Conservation (phyloP, 2,113 vertebrate species). For the Centropus unirufus region DNA sequence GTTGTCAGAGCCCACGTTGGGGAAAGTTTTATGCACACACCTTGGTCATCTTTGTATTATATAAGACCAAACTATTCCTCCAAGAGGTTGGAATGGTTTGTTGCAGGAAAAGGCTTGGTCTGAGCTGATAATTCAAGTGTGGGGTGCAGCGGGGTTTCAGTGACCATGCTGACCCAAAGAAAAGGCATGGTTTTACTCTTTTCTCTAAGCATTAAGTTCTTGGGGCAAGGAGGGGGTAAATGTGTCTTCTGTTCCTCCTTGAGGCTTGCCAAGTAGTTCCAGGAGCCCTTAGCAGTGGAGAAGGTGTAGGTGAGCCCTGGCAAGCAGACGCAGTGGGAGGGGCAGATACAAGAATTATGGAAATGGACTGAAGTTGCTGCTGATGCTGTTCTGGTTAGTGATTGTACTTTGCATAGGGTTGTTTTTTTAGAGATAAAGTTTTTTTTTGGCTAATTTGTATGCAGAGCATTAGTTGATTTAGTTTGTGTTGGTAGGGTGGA, state of each 20-base stretch:
- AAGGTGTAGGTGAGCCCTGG: neutral
- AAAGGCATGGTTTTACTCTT: neutral
- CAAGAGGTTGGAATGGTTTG: neutral
- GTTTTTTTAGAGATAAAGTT: neutral
- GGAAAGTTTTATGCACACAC: neutral
- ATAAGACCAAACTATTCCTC: accelerated
- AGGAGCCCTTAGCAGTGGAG: neutral
- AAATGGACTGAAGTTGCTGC: neutral
- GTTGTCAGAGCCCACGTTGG: neutral
- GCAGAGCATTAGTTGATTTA: neutral
- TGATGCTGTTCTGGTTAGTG: neutral
- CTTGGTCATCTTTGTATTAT: accelerated
- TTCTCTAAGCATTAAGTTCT: neutral
- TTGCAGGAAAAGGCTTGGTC: neutral
- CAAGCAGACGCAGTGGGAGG: accelerated
- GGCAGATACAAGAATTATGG: accelerated
- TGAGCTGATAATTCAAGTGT: neutral
- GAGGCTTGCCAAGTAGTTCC: neutral
- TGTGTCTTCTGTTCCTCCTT: neutral
- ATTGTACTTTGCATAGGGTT: neutral
- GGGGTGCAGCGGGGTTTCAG: accelerated
- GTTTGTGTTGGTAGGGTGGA: neutral
- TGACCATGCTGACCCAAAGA: neutral
- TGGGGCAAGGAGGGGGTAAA: neutral
- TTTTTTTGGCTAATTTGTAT: neutral